Percentiles rank a stretch among this genome's conserved stretches.
These are phyloP conservation scores for Phyllotreta cruciferae DNA, from an alignment of 2,888 invertebrate species.

Conservation along the genomic window DNA sequence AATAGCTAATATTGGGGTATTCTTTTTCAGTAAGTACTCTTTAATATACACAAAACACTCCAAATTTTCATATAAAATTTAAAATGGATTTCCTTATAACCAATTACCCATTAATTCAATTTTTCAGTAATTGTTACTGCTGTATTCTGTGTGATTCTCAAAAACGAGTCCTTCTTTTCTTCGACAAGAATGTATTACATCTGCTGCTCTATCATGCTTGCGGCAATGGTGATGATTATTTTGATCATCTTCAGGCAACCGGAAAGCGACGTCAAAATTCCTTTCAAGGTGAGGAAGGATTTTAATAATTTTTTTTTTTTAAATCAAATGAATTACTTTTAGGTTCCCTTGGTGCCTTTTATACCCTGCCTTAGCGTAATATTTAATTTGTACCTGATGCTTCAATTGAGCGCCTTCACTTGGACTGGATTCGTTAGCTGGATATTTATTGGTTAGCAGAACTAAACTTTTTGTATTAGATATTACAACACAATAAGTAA, in stretches of 20 bases:
- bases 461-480: not conserved
- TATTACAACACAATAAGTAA: not conserved
- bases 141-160: constrained; percentile 19
- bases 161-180: constrained; percentile 17
- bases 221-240: constrained; percentile 18
- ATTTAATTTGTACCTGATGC: constrained; percentile 88
- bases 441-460: constrained; percentile 75
- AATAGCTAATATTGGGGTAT: constrained; percentile 16
- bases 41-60: not conserved
- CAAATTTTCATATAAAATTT: not conserved
- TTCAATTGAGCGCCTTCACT: constrained; percentile 80
- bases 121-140: constrained; percentile 13
- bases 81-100: not conserved
- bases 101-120: not conserved
- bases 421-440: constrained; percentile 89
- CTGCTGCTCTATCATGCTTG: constrained; percentile 5
- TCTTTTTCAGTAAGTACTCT: constrained; percentile 29
- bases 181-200: constrained; percentile 18
- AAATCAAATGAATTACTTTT: constrained; percentile 36
- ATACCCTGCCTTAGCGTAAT: constrained; percentile 84
- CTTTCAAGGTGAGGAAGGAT: constrained; percentile 23
- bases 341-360: constrained; percentile 86
- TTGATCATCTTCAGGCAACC: constrained; percentile 30
- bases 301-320: not conserved
- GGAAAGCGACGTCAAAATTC: constrained; percentile 20